Conservation (phyloP, 2,888 invertebrate species). For the Spodoptera littoralis region DNA sequence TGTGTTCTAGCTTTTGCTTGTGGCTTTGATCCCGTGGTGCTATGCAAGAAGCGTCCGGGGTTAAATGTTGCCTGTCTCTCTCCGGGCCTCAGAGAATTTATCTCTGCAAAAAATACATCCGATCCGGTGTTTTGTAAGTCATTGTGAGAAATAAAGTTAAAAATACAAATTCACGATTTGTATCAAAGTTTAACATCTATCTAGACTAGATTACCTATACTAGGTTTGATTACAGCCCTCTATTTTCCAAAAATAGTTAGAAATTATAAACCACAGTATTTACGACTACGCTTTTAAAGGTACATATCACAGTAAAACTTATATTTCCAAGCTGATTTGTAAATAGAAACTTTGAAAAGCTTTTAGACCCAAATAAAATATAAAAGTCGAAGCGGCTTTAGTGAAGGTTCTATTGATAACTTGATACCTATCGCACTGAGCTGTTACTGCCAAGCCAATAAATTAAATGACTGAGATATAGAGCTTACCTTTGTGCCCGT, state of each 20-base stretch:
- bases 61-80: no score
- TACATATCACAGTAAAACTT: conserved; percentile 20
- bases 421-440: conserved; percentile 3
- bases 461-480: conserved; percentile 1
- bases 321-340: conserved; percentile 18
- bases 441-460: conserved; percentile 14
- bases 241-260: no score
- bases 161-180: no score
- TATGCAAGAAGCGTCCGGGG: no score
- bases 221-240: no score
- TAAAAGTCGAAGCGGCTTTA: conserved; percentile 11
- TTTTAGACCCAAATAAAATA: conserved; percentile 40
- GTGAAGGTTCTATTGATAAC: conserved; percentile 12
- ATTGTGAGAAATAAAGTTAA: no score
- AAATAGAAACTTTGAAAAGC: conserved; percentile 41
- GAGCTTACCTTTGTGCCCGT: conserved; percentile 9
- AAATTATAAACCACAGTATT: conserved; percentile 3
- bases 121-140: no score
- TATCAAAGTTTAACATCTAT: no score
- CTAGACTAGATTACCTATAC: no score
- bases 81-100: no score
- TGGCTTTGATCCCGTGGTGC: no score
- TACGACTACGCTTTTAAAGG: conserved; percentile 25
- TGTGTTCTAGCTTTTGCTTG: conserved; percentile 26
- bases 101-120: no score